Percentiles rank a stretch among this genome's conserved stretches.
phyloP scores from a whole-genome alignment of 2,113 vertebrate species.

The Sceloporus tristichus region DNA sequence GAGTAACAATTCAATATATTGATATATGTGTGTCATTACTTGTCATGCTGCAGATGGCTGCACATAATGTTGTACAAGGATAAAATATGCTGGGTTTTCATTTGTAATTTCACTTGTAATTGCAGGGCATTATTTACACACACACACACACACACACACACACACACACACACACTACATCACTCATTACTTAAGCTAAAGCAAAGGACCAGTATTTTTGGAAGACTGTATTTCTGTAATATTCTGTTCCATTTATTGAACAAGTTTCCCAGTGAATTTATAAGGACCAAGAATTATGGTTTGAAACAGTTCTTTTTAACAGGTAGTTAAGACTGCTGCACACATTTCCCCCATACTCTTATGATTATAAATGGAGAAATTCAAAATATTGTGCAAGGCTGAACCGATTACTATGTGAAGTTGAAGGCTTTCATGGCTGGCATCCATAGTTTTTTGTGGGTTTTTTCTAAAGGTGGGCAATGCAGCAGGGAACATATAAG shows the following conservation, averaged over 20 bases:
- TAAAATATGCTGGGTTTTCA: conserved; percentile 63
- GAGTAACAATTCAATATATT: conserved; percentile 57
- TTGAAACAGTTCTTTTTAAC: neutral
- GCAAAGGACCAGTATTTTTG: neutral
- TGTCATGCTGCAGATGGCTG: conserved; percentile 51
- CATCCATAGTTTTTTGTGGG: no score
- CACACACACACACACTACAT: neutral
- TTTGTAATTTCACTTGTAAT: conserved; percentile 43
- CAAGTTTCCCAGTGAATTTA: neutral
- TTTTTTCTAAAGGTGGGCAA: no score
- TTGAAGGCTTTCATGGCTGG: no score
- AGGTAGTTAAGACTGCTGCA: neutral
- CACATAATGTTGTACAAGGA: conserved; percentile 52
- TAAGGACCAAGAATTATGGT: neutral
- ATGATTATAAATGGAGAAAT: neutral
- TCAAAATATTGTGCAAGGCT: neutral
- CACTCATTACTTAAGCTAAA: conserved; percentile 19
- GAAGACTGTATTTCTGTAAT: neutral
- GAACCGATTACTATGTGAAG: neutral
- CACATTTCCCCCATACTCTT: neutral
- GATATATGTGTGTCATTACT: conserved; percentile 52
- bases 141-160: neutral
- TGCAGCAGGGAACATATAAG: no score
- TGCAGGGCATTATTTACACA: neutral
- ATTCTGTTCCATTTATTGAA: no score